Evolutionary conservation across 1,140 invertebrate species (phyloP).

Genomic region (Dreissena polymorpha): DNA sequence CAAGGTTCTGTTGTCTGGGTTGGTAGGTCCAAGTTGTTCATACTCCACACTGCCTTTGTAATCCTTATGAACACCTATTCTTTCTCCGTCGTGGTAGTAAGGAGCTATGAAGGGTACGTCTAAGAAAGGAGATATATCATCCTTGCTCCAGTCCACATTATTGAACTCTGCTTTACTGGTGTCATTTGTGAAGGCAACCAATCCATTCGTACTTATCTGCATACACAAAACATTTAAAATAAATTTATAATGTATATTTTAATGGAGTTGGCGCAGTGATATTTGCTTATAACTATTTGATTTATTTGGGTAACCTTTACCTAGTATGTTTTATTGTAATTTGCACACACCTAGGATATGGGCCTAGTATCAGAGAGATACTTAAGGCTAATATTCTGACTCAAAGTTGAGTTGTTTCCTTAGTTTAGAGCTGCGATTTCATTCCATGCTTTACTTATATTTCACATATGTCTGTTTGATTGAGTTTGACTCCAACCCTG

Average conservation of each 20-base stretch:
- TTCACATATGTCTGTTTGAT: no score
- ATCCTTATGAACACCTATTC: neutral
- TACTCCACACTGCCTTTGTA: conserved; percentile 53
- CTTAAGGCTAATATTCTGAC: no score
- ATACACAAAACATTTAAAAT: neutral
- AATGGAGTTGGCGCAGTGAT: neutral
- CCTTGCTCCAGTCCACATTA: conserved; percentile 13
- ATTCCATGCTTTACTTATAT: no score
- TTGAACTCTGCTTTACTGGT: conserved; percentile 4
- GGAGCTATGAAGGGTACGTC: conserved; percentile 60
- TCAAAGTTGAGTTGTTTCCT: no score
- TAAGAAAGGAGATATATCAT: conserved; percentile 35
- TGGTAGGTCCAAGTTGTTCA: neutral
- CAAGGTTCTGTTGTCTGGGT: neutral
- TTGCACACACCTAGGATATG: no score
- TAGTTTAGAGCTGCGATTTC: no score
- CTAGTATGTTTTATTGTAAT: no score
- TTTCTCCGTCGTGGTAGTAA: conserved; percentile 55
- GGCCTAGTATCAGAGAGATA: no score
- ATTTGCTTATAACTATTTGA: neutral
- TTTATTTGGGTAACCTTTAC: neutral
- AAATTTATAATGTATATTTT: neutral
- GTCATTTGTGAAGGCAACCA: conserved; percentile 25
- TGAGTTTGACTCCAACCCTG: no score
- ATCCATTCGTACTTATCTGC: conserved; percentile 39